A percentile compares a stretch with the other conserved stretches of the same genome.
Evolutionary conservation across 2,113 vertebrate genomes (phyloP).

Genomic region (Lamprotornis superbus): DNA sequence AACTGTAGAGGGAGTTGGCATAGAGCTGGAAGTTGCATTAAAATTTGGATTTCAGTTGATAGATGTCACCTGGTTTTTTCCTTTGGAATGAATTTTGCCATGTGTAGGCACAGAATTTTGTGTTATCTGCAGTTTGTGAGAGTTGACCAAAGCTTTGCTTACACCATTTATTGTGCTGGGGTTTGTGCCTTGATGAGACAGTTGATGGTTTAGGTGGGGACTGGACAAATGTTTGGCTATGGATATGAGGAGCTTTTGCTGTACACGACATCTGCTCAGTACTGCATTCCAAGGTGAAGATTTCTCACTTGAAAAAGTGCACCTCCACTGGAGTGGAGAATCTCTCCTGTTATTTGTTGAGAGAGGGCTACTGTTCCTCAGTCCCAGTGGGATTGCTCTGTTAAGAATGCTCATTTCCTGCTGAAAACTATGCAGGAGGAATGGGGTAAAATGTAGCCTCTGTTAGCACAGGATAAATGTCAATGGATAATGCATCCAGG

Average conservation of each 20-base stretch:
- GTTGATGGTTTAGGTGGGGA: not conserved
- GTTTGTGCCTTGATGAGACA: not conserved
- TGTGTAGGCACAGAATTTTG: not conserved
- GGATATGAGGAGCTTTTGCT: not conserved
- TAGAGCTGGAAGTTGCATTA: not conserved
- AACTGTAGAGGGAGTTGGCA: not conserved
- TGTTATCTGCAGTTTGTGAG: not conserved
- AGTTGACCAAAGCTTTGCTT: not conserved
- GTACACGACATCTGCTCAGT: not conserved
- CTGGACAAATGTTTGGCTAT: not conserved
- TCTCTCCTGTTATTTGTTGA: rapidly evolving
- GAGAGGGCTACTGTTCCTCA: not conserved
- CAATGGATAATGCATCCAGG: not conserved
- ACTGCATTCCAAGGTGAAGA: not conserved
- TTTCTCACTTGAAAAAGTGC: not conserved
- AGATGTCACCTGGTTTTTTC: not conserved
- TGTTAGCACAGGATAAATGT: not conserved
- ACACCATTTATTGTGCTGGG: not conserved
- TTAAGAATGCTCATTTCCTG: not conserved
- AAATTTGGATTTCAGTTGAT: not conserved
- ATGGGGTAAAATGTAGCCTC: not conserved
- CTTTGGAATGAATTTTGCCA: not conserved
- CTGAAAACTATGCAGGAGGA: not conserved
- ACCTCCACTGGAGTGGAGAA: not conserved
- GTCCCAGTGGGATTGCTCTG: not conserved